Conservation (phyloP, 2,797 vertebrate genomes). For the Emys orbicularis region DNA sequence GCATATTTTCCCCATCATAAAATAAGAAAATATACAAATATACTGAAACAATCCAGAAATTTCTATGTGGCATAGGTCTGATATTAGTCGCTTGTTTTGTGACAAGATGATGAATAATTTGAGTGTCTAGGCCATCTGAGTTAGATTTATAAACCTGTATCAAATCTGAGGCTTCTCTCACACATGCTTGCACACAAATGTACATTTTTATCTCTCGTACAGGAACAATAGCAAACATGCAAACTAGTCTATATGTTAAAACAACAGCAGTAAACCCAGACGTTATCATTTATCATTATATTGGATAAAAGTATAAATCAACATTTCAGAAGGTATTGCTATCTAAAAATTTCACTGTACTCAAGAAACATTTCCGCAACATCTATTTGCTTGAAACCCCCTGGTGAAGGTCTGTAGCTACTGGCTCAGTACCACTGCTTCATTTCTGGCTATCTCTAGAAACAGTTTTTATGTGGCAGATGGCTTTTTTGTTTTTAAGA, state of each 20-base stretch:
- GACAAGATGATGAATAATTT: not conserved
- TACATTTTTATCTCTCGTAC: not conserved
- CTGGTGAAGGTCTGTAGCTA: not conserved
- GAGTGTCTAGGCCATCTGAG: not conserved
- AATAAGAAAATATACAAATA: not conserved
- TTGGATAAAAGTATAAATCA: not conserved
- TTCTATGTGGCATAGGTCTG: not conserved
- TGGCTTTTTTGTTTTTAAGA: not conserved
- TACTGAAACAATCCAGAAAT: not conserved
- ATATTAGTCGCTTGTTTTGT: not conserved
- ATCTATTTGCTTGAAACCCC: not conserved
- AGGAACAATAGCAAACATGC: not conserved
- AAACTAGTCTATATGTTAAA: not conserved
- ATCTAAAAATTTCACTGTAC: not conserved
- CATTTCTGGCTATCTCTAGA: not conserved
- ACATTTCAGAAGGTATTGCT: not conserved
- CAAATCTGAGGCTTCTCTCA: not conserved
- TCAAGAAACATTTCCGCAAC: not conserved
- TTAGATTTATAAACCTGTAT: not conserved
- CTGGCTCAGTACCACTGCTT: not conserved
- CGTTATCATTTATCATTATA: not conserved
- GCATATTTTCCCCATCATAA: not conserved
- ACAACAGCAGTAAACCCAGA: not conserved
- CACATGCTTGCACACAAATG: not conserved
- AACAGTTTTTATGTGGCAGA: conserved; percentile 24